Percentiles rank a stretch among this genome's conserved stretches.
Evolutionary conservation across 2,797 vertebrate genomes (phyloP).

Genomic region (Smutsia gigantea): DNA sequence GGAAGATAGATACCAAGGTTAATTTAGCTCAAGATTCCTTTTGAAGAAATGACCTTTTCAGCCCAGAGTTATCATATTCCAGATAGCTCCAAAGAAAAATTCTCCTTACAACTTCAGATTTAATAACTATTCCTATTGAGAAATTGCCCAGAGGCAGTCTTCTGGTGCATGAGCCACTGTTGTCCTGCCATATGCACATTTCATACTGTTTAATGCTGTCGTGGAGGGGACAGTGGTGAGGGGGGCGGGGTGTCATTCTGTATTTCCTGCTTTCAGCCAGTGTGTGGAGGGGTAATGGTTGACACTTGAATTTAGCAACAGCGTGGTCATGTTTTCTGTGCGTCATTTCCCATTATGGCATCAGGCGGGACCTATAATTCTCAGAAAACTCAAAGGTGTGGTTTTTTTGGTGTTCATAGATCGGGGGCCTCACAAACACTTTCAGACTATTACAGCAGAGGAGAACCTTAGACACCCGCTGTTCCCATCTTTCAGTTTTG

Average conservation of each 20-base stretch:
- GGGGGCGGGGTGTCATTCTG: fast-evolving
- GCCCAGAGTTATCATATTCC: neutral
- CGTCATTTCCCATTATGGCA: neutral
- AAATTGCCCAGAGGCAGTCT: neutral
- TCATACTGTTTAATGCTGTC: fast-evolving
- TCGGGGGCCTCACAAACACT: neutral
- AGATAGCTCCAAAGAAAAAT: too few relatives aligned
- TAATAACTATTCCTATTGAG: neutral
- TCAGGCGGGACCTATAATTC: neutral
- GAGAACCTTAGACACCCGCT: neutral
- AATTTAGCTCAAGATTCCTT: neutral
- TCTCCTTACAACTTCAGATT: neutral
- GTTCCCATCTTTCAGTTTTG: neutral
- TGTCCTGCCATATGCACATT: fast-evolving
- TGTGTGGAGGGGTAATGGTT: neutral
- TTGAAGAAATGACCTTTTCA: neutral
- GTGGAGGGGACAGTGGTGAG: fast-evolving
- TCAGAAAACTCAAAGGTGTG: neutral
- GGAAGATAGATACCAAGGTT: neutral
- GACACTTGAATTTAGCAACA: neutral
- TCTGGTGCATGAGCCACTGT: fast-evolving
- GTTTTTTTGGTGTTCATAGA: neutral
- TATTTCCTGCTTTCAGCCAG: neutral
- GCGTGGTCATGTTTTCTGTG: neutral
- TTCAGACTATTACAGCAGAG: neutral